A percentile compares a stretch with the other conserved stretches of the same genome.
These are phyloP conservation scores for Diarsia dahlii DNA, from an alignment of 2,888 invertebrate species.

Conservation along the genomic window DNA sequence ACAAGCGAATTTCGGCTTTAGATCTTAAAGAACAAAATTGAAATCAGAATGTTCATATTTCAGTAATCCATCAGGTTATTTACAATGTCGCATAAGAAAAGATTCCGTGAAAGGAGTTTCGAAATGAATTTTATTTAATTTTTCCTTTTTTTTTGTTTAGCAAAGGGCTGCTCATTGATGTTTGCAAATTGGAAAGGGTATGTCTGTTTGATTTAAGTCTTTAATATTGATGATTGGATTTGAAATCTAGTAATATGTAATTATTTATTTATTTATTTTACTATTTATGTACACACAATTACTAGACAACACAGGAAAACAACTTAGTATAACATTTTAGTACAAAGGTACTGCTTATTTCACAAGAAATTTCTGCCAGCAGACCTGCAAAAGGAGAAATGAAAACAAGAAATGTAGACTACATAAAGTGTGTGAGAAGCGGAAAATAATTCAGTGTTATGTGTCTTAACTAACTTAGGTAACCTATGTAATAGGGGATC, in stretches of 20 bases:
- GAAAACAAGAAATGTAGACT: no score
- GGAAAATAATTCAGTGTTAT: no score
- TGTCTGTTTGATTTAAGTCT: constrained; percentile 53
- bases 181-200: constrained; percentile 67
- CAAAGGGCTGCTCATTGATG: constrained; percentile 70
- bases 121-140: constrained; percentile 84
- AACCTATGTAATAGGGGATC: no score
- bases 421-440: no score
- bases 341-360: no score
- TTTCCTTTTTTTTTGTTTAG: constrained; percentile 74
- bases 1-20: constrained; percentile 52
- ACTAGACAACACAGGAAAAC: no score
- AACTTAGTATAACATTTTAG: no score
- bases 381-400: no score
- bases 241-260: neutral
- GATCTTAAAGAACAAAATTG: constrained; percentile 34
- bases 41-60: constrained; percentile 38
- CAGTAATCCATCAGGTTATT: constrained; percentile 78
- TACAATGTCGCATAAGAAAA: constrained; percentile 79
- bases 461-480: no score
- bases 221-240: constrained; percentile 43
- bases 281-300: no score
- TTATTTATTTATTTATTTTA: no score
- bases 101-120: constrained; percentile 81
- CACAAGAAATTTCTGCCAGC: no score